Evolutionary conservation across 2,113 vertebrate genomes (phyloP).

Genomic region (Cranoglanis bouderius): DNA sequence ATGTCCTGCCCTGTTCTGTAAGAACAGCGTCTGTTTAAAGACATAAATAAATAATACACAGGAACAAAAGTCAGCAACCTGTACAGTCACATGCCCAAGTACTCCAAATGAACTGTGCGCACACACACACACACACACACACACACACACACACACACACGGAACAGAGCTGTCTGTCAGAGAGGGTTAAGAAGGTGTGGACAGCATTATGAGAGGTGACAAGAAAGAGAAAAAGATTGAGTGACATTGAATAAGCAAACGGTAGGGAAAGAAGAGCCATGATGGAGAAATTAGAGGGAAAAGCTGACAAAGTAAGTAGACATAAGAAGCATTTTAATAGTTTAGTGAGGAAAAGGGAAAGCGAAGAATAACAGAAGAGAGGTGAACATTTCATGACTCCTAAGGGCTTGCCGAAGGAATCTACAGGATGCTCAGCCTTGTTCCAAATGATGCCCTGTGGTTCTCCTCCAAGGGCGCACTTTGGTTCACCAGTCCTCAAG

Average conservation of each 20-base stretch:
- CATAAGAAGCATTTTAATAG: background rate
- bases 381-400: slow-evolving; percentile 21
- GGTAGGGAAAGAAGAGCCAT: slow-evolving; percentile 9
- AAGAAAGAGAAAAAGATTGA: slow-evolving; percentile 17
- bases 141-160: slow-evolving; percentile 18
- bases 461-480: background rate
- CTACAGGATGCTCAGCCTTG: background rate
- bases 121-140: slow-evolving; percentile 26
- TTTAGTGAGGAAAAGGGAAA: background rate
- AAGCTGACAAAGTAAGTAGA: background rate
- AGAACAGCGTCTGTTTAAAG: slow-evolving; percentile 85
- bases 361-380: background rate
- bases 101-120: slow-evolving; percentile 1
- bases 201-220: slow-evolving; percentile 18
- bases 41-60: slow-evolving; percentile 53
- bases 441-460: background rate
- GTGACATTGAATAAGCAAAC: slow-evolving; percentile 15
- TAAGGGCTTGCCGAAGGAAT: background rate
- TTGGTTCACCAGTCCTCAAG: background rate
- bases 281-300: slow-evolving; percentile 17
- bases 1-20: slow-evolving; percentile 98
- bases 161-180: slow-evolving; percentile 19
- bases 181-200: slow-evolving; percentile 33
- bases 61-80: background rate
- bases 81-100: background rate